Base-by-base conservation (phyloP, 2,888 invertebrate species). In the Tetranychus truncatus region DNA sequence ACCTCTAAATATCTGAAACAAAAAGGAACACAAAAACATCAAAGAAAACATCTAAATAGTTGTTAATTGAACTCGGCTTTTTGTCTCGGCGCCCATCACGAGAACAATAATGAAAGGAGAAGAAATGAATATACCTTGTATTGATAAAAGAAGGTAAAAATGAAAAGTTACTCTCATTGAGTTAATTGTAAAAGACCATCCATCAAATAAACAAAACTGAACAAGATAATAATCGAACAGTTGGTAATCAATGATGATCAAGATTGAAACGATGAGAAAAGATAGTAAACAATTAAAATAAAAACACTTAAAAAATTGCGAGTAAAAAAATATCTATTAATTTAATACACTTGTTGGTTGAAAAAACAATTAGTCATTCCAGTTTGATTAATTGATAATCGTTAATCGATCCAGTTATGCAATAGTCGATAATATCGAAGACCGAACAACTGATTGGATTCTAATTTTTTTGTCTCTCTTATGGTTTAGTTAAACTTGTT, bases 251-350 rank as follows among this genome's bases (percentile, higher is more conserved):
- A 18, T 15, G 66, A 65, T 65, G n/a, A 65, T 65, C 66, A 65
- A 65, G 66, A 65, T 65, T 65, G 66, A 65, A 65, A 6, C 66
- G 66, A 65, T 65, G 66, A n/a, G n/a, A 65, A 65, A n/a, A 65
- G 5, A 65, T 65, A 65, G 6, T 18, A n/a, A 65, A 65, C 34
- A 34, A 34, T 34, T 34, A 34, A 34, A 34, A 34, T 34, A 34
- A 34, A 4, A 34, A 34, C 34, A 34, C 34, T 34, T 34, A 34
- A 34, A 1, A 34, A 34, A 34, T 34, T 34, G 2, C 34, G 34
- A 34, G 34, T 34, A 34, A 34, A 34, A 21, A 34, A 34, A 34
- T 34, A 34, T 34, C 34, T 34, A 34, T 2, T 2, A 34, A 34
- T 34, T 34, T 34, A 34, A 2, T 2, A 34, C 34, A 34, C 34